Base-by-base conservation (phyloP, 2,888 invertebrate genomes). In the Vesta saturnalis region DNA sequence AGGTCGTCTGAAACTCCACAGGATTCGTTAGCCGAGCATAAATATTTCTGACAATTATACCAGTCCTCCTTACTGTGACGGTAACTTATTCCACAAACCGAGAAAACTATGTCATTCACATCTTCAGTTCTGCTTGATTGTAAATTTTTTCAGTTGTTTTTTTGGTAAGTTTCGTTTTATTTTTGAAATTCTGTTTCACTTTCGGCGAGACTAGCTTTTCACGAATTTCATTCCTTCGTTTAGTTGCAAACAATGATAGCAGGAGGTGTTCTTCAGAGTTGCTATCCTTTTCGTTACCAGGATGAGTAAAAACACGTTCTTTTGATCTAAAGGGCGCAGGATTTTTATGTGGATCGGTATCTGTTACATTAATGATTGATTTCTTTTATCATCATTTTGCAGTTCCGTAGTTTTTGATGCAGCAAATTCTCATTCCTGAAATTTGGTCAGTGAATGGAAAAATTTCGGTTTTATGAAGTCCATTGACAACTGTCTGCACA, bases 401-500 rank as follows among this genome's bases (percentile, higher is more conserved):
- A 35, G n/a, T 8, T 49, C 54, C 5, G 61, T 66, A 15, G 56
- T n/a, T 61, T 67, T 57, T 21, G 67, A 23, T 6, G 47, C 56
- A 56, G 55, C 47, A 39, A 67, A 61, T 46, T 60, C 46, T 21
- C 10, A 52, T 4, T 67, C 65, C n/a, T 10, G n/a, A 54, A 65
- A 65, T 14, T 1, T 60, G 16, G 12, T 59, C 22, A 64, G 73
- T 60, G 47, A 63, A 21, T 49, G 71, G 70, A 59, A 60, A 68
- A 16, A 72, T 57, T 47, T 79, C 78, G 43, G 75, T 74, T 66
- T 71, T 74, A 21, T 43, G n/a, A 69, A 81, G 81, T 6, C 76
- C 77, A 66, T 72, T 75, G 2, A 78, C 71, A 35, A 77, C 77
- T 10, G 75, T 77, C 46, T 49, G 14, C 64, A 78, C 70, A 15